A percentile compares a stretch with the other conserved stretches of the same genome.
These are phyloP conservation scores for Zaprionus taronus DNA, from an alignment of 1,140 invertebrate genomes.

Conservation along the genomic window DNA sequence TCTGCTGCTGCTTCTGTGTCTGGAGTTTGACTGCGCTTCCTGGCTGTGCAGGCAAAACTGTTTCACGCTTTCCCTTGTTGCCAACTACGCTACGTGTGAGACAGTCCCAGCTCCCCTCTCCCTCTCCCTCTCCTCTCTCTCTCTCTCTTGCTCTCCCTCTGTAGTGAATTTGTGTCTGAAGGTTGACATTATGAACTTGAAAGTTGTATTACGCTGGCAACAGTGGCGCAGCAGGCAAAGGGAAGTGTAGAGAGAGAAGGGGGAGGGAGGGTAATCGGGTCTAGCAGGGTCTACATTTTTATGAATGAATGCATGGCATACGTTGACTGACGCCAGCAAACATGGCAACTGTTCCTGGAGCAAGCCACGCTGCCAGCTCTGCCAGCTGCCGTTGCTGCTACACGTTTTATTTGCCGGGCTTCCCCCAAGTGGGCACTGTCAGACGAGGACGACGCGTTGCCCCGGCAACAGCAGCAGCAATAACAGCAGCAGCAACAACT, in stretches of 20 bases:
- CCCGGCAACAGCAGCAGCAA: constrained; percentile 24
- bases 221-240: too few relatives aligned
- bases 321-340: constrained; percentile 29
- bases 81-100: constrained; percentile 18
- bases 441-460: constrained; percentile 40
- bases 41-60: constrained; percentile 37
- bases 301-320: constrained; percentile 77
- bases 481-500: constrained; percentile 10
- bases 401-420: constrained; percentile 45
- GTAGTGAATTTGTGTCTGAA: constrained; percentile 55
- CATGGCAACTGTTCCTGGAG: constrained; percentile 35
- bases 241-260: constrained; percentile 4
- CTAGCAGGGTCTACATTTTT: constrained; percentile 56
- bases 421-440: constrained; percentile 51
- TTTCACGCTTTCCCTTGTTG: constrained; percentile 52
- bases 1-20: neutral
- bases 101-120: neutral
- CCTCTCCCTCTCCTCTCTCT: neutral
- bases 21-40: constrained; percentile 4
- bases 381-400: constrained; percentile 11
- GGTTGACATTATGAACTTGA: constrained; percentile 83
- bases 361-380: constrained; percentile 26
- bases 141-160: neutral
- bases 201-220: constrained; percentile 67
- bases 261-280: neutral